Percentiles rank a stretch among this genome's conserved stretches.
Evolutionary conservation across 2,888 invertebrate species (phyloP).

Genomic region (Crocallis elinguaria): DNA sequence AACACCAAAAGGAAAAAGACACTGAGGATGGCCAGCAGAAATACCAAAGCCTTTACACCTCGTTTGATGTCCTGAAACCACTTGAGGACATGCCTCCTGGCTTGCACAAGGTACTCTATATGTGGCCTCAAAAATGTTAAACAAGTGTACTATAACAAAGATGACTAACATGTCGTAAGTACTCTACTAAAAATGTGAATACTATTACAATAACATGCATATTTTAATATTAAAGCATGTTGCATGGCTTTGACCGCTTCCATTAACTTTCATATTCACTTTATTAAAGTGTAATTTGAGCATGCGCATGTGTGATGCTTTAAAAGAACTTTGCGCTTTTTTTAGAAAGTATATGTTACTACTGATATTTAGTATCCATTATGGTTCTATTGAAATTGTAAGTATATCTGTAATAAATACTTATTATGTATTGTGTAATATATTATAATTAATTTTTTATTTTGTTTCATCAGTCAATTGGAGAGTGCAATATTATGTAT

Average conservation of each 20-base stretch:
- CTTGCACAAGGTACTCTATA: constrained; percentile 70
- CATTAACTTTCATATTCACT: constrained; percentile 32
- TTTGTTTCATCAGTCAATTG: no score
- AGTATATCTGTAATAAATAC: background rate
- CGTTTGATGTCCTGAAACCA: constrained; percentile 76
- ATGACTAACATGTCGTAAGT: constrained; percentile 39
- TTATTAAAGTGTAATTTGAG: constrained; percentile 14
- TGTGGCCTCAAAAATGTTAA: constrained; percentile 38
- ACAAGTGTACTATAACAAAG: constrained; percentile 27
- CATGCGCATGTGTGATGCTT: constrained; percentile 30
- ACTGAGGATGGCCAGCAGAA: constrained; percentile 56
- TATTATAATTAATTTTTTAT: no score
- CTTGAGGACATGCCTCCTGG: constrained; percentile 70
- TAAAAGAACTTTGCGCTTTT: constrained; percentile 15
- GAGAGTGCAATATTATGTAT: no score
- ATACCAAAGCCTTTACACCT: constrained; percentile 75
- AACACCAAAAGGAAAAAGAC: constrained; percentile 60
- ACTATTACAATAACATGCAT: constrained; percentile 31
- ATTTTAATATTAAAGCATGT: constrained; percentile 20
- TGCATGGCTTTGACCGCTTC: constrained; percentile 16
- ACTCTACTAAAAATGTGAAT: constrained; percentile 36
- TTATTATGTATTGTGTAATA: no score
- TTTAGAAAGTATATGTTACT: constrained; percentile 8
- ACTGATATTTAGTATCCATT: background rate
- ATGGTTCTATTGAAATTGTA: no score